Evolutionary conservation across 1,140 invertebrate species (phyloP).

Genomic region (Helicoverpa zea): DNA sequence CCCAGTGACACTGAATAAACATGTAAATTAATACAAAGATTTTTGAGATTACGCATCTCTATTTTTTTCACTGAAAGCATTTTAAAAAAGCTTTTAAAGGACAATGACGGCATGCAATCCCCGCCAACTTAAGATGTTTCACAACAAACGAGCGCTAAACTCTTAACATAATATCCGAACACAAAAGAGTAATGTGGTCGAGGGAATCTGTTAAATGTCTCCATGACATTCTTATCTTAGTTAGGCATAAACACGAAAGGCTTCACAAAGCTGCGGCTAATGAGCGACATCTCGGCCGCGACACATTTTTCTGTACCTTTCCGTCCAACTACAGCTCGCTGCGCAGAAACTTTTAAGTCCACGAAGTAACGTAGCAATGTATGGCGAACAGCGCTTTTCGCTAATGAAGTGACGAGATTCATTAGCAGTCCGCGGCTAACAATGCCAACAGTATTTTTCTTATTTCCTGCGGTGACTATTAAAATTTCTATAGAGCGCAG

Average conservation of each 20-base stretch:
- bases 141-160: conserved; percentile 11
- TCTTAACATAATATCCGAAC: neutral
- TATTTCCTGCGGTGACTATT: conserved; percentile 48
- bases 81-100: neutral
- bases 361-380: conserved; percentile 32
- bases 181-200: conserved; percentile 28
- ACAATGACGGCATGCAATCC: neutral
- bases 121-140: neutral
- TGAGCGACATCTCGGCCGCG: conserved; percentile 28
- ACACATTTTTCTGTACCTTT: neutral
- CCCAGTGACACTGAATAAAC: neutral
- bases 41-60: neutral
- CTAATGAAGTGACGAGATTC: conserved; percentile 42
- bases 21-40: neutral
- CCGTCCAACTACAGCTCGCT: neutral
- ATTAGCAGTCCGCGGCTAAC: conserved; percentile 14
- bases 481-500: conserved; percentile 13
- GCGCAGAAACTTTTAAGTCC: neutral
- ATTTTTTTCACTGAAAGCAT: neutral
- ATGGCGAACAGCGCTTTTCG: neutral
- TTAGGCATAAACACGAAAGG: conserved; percentile 36
- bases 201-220: conserved; percentile 28
- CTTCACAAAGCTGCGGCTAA: conserved; percentile 45
- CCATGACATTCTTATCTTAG: conserved; percentile 35
- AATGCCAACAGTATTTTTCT: conserved; percentile 21